phyloP scores from a whole-genome alignment of 1,140 invertebrate genomes.

The Apis mellifera region DNA sequence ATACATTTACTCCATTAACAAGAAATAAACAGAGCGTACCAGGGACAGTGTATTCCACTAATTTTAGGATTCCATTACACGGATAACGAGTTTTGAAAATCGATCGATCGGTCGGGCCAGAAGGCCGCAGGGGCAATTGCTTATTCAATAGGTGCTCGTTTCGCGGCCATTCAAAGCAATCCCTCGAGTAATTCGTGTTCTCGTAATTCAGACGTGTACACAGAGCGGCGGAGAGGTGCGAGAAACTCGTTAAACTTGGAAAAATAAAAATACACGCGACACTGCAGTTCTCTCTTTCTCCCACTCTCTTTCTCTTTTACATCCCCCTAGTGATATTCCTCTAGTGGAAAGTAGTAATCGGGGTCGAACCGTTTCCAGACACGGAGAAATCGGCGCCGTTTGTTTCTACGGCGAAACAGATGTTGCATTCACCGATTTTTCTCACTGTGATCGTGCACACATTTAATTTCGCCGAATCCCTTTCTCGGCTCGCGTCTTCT shows the following conservation, averaged over 20 bases:
- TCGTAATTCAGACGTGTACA: constrained; percentile 15
- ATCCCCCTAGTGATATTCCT: neutral
- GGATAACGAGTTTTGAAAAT: constrained; percentile 44
- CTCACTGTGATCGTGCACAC: neutral
- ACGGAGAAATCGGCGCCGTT: constrained; percentile 7
- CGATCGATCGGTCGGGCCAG: constrained; percentile 16
- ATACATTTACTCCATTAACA: neutral
- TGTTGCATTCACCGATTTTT: neutral
- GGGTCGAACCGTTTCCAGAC: neutral
- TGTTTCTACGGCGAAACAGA: neutral
- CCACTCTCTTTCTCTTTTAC: neutral
- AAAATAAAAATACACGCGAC: neutral
- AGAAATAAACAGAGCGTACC: neutral
- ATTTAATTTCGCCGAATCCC: neutral
- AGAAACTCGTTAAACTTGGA: constrained; percentile 35
- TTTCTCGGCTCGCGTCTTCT: neutral
- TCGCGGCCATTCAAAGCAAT: constrained; percentile 36
- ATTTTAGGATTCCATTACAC: constrained; percentile 45
- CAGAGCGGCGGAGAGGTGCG: neutral
- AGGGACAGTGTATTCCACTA: neutral
- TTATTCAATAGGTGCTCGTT: constrained; percentile 49
- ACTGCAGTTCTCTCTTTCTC: neutral
- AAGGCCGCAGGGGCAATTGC: constrained; percentile 30
- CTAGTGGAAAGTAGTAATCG: neutral
- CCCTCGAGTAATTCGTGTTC: constrained; percentile 44